Base-by-base conservation (phyloP, 64 coral and sea anemone species). In the Montipora capricornis region DNA sequence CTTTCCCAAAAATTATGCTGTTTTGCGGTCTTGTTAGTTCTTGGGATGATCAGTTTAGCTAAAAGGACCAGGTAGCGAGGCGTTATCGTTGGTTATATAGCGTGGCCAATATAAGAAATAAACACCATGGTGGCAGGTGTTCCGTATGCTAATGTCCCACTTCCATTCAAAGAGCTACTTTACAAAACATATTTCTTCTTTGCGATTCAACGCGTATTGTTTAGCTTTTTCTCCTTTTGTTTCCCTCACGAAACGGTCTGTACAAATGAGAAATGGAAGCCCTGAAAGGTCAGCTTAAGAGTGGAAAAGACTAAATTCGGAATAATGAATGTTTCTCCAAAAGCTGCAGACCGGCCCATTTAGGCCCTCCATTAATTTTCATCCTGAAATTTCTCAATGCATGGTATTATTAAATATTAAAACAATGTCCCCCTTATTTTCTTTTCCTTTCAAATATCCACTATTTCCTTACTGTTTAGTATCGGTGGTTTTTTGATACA, bases 31-130 rank as follows among this genome's bases (percentile, higher is more conserved):
- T 81, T 58, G 87, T 13, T 48, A 68, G 61, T 68, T 68, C 37
- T 37, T 70, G 76, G 84, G 90, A 80, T 50, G 22, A 59, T 78
- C 76, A 26, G 53, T 90, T 50, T 51, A 78, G 76, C 82, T 29
- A 68, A 53, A 49, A 89, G 79, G 82, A 47, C 68, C 44, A 90
- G 73, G 73, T 44, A 90, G 61, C 47, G 12, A 89, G 44, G 73
- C 55, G 59, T 80, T 90, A 20, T 57, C 73, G 58, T 47, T 24
- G 59, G 55, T 58, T 87, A 83, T 95, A 95, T 88, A 52, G 76
- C 81, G 93, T 92, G 94, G 85, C 89, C 67, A 93, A 93, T 89
- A 86, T 95, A 93, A 73, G 96, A 98, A 89, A 92, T 89, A 95
- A 92, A 98, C 88, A 98, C 71, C 15, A 44, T 58, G 19, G 19